Conservation (phyloP, 2,888 invertebrate species). For the Heteromyza rotundicornis region DNA sequence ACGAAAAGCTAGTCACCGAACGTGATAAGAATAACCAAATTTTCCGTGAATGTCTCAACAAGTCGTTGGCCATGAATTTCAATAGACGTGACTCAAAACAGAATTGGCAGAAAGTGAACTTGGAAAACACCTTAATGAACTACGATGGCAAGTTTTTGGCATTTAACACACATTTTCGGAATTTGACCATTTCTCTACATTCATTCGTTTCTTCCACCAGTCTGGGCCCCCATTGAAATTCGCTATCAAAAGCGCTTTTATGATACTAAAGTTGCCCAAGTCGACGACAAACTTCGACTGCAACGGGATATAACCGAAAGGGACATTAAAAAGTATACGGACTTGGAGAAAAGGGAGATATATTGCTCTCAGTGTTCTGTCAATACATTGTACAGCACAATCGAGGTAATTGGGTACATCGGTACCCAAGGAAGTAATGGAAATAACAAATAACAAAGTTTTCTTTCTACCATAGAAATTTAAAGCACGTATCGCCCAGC, state of each 20-base stretch:
- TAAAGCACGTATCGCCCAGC: conserved; percentile 22
- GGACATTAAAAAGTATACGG: background rate
- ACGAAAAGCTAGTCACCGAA: background rate
- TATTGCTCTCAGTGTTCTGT: conserved; percentile 13
- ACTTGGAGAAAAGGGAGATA: conserved; percentile 1
- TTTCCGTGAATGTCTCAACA: background rate
- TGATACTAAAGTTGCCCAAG: conserved; percentile 14
- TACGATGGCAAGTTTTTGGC: conserved; percentile 7
- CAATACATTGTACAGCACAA: conserved; percentile 12
- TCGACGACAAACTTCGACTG: conserved; percentile 10
- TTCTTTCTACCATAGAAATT: conserved; percentile 22
- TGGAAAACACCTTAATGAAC: background rate
- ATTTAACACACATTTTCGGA: background rate
- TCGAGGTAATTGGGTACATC: conserved; percentile 16
- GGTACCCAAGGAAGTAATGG: background rate
- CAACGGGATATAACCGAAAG: too few species aligned
- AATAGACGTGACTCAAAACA: background rate
- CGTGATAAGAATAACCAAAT: background rate
- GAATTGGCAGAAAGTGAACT: background rate
- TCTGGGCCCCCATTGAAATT: conserved; percentile 29
- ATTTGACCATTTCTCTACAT: too few species aligned
- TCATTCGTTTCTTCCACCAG: too few species aligned
- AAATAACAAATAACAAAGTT: conserved; percentile 16
- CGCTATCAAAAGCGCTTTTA: conserved; percentile 31
- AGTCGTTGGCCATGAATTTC: background rate